Evolutionary conservation across 53 echinoderm and acorn worm species (phyloP).

Genomic region (Holothuria leucospilota): DNA sequence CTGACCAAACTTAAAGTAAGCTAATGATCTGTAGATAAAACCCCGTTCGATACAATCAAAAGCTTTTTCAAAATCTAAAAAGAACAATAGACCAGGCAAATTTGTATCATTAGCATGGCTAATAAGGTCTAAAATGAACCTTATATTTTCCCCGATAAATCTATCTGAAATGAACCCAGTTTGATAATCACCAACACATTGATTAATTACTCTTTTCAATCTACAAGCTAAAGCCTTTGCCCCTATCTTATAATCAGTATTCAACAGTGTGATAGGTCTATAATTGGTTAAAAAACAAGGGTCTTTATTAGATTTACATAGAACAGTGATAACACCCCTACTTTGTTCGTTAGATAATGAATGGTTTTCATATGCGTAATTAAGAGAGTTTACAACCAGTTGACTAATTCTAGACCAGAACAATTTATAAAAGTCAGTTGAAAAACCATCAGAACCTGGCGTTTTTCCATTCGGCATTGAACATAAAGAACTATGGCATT

Average conservation of each 20-base stretch:
- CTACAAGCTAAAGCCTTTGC: conserved; percentile 53
- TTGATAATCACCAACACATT: conserved; percentile 60
- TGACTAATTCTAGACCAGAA: conserved; percentile 57
- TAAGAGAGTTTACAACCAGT: conserved; percentile 44
- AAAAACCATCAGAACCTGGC: conserved; percentile 68
- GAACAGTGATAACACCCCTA: conserved; percentile 60
- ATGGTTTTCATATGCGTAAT: conserved; percentile 58
- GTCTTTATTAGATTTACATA: no score
- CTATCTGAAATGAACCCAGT: conserved; percentile 54
- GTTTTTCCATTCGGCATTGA: conserved; percentile 63
- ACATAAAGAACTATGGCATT: conserved; percentile 61
- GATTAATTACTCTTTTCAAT: conserved; percentile 55
- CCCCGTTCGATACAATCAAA: not conserved
- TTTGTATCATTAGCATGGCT: no score
- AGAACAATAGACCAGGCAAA: no score
- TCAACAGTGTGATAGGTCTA: no score
- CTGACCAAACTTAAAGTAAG: conserved; percentile 39
- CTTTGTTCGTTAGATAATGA: conserved; percentile 52
- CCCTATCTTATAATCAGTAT: conserved; percentile 58
- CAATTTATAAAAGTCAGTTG: conserved; percentile 62
- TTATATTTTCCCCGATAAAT: conserved; percentile 68
- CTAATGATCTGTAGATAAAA: conserved; percentile 30
- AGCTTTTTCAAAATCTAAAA: no score
- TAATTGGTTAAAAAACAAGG: conserved; percentile 35
- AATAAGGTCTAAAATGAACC: conserved; percentile 43